Conservation (phyloP, 2,888 invertebrate genomes). For the Rhagonycha lutea region DNA sequence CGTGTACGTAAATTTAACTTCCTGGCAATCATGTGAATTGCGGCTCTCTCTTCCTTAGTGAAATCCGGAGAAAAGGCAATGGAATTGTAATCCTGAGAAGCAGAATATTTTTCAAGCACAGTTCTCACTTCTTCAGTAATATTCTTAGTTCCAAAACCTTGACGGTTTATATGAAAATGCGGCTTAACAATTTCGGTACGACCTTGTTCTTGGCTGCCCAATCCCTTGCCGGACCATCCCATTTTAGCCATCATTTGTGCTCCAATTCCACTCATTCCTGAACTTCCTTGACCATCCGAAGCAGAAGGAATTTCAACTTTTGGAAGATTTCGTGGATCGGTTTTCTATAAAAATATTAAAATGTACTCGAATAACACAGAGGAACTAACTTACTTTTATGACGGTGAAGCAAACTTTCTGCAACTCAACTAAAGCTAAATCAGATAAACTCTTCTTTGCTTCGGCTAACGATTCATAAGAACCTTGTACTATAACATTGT, state of each 20-base stretch:
- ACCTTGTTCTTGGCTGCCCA: slow-evolving; percentile 22
- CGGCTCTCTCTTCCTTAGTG: slow-evolving; percentile 14
- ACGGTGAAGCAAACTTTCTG: slow-evolving; percentile 20
- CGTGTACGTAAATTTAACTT: slow-evolving; percentile 11
- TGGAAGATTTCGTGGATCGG: slow-evolving; percentile 10
- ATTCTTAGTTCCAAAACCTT: slow-evolving; percentile 18
- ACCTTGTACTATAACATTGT: slow-evolving; percentile 10
- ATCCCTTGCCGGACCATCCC: slow-evolving; percentile 26
- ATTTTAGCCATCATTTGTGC: slow-evolving; percentile 21
- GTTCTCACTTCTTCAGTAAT: slow-evolving; percentile 10
- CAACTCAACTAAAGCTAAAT: slow-evolving; percentile 12
- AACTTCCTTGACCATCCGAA: neutral
- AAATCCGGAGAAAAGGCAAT: slow-evolving; percentile 23
- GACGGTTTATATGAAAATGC: slow-evolving; percentile 13
- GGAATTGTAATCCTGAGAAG: slow-evolving; percentile 11
- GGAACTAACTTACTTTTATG: slow-evolving; percentile 9
- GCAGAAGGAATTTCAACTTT: slow-evolving; percentile 2
- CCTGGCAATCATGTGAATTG: slow-evolving; percentile 20
- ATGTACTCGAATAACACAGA: neutral
- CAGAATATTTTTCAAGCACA: slow-evolving; percentile 11
- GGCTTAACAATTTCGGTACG: slow-evolving; percentile 9
- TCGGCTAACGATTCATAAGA: neutral
- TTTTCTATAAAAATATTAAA: slow-evolving; percentile 10
- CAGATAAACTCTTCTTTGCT: slow-evolving; percentile 12
- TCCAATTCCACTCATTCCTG: slow-evolving; percentile 10